phyloP scores from a whole-genome alignment of 2,797 vertebrate species.

The Gouania willdenowi region DNA sequence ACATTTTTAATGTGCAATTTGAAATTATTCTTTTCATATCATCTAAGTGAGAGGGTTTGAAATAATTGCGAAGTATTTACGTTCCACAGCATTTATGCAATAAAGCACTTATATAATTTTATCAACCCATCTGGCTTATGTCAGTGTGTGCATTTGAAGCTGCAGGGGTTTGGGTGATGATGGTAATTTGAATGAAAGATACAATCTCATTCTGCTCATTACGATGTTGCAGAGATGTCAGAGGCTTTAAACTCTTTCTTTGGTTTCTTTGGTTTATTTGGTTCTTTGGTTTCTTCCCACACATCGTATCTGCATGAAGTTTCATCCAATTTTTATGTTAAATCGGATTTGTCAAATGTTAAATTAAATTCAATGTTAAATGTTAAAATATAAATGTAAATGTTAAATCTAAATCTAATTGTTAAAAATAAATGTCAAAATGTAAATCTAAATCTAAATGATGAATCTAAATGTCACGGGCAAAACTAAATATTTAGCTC shows the following conservation, averaged over 20 bases:
- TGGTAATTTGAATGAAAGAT: slow-evolving; percentile 48
- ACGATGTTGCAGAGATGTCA: slow-evolving; percentile 41
- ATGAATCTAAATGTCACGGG: too few species aligned
- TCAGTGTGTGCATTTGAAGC: slow-evolving; percentile 42
- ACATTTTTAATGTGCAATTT: background rate
- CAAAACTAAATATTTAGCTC: too few species aligned
- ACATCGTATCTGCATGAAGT: too few species aligned
- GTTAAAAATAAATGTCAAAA: too few species aligned
- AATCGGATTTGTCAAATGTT: too few species aligned
- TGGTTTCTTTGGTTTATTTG: too few species aligned
- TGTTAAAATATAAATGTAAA: too few species aligned
- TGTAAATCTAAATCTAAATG: too few species aligned
- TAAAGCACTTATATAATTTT: slow-evolving; percentile 34
- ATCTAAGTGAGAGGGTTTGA: slow-evolving; percentile 9
- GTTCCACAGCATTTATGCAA: slow-evolving; percentile 35
- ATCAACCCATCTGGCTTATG: slow-evolving; percentile 35
- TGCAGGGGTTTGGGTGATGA: slow-evolving; percentile 41
- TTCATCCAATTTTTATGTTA: too few species aligned
- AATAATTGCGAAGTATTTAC: slow-evolving; percentile 7
- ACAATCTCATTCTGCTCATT: slow-evolving; percentile 62
- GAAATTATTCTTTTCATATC: background rate
- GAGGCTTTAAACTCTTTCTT: slow-evolving; percentile 40
- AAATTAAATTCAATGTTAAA: too few species aligned
- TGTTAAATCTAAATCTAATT: too few species aligned
- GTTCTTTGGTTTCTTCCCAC: too few species aligned